Base-by-base conservation (phyloP, 1,140 invertebrate species). In the Scylla paramamosain region DNA sequence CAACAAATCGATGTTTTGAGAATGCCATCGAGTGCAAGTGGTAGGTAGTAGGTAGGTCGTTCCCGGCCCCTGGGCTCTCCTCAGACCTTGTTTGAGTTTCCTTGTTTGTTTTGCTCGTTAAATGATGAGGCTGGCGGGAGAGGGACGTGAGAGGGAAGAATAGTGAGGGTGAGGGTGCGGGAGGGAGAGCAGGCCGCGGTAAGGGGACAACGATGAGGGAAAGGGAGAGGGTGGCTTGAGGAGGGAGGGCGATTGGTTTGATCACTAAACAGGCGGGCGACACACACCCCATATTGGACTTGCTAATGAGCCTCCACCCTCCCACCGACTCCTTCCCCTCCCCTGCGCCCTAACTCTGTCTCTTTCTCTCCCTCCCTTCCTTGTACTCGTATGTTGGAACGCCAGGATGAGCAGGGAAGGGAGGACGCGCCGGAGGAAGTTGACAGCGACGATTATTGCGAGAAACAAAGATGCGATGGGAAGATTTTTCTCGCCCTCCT, bases 181-280 rank as follows among this genome's bases (percentile, higher is more conserved):
- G 10, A 46, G 91, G 91, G 52, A 83, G 67, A 7, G n/a, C 52
- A 77, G 67, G 59, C 20, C 16, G 67, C 29, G 52, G 91, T 39
- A 39, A 6, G 59, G 32, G 59, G 91, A n/a, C 4, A 28, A 31
- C 31, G 92, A 77, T 77, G 67, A 77, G 67, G 67, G 67, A 77
- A 77, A 77, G 67, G 67, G 67, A 77, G n/a, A n/a, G 20, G 45
- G 86, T 20, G 45, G 86, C 32, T 45, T 39, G 32, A 39, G 92
- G 92, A 77, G 93, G 48, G 48, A 93, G 28, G 28, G 20, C 28
- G 46, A 93, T 93, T 84, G 82, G 92, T 93, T 93, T 93, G 92
- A 82, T 93, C 46, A 93, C 92, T 93, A 93, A 93, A 93, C 92
- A 93, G 83, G 83, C 87, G 92, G 82, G 92, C 92, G 92, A 45